A percentile compares a stretch with the other conserved stretches of the same genome.
Evolutionary conservation across 2,888 invertebrate species (phyloP).

Genomic region (Synergus umbraculus): DNA sequence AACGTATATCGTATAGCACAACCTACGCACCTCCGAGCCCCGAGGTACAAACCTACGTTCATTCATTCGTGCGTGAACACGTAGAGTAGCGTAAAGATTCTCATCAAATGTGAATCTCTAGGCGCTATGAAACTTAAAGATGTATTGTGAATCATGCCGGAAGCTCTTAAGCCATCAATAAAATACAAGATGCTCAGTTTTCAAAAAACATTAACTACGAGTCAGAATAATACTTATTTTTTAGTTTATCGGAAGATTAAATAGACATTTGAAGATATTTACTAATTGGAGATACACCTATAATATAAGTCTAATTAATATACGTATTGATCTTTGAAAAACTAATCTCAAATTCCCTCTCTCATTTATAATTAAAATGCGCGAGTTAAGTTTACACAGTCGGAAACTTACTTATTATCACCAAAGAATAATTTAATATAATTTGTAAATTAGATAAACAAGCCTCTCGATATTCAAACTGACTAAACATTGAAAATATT

Average conservation of each 20-base stretch:
- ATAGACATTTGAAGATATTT: no score
- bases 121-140: slow-evolving; percentile 6
- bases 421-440: slow-evolving; percentile 1
- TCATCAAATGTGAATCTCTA: background rate
- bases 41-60: slow-evolving; percentile 33
- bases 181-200: background rate
- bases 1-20: no score
- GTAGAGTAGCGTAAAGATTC: slow-evolving; percentile 23
- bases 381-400: background rate
- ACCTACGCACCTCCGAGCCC: slow-evolving; percentile 23
- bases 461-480: background rate
- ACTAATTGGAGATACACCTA: no score
- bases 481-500: background rate
- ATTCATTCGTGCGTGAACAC: slow-evolving; percentile 36
- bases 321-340: background rate
- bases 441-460: background rate
- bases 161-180: background rate
- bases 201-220: background rate
- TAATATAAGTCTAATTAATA: background rate
- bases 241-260: no score
- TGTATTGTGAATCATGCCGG: slow-evolving; percentile 3
- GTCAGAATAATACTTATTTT: background rate
- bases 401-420: background rate
- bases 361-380: slow-evolving; percentile 13
- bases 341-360: slow-evolving; percentile 16